Base-by-base conservation (phyloP, 2,888 invertebrate species). In the Amblyjoppa fuscipennis region DNA sequence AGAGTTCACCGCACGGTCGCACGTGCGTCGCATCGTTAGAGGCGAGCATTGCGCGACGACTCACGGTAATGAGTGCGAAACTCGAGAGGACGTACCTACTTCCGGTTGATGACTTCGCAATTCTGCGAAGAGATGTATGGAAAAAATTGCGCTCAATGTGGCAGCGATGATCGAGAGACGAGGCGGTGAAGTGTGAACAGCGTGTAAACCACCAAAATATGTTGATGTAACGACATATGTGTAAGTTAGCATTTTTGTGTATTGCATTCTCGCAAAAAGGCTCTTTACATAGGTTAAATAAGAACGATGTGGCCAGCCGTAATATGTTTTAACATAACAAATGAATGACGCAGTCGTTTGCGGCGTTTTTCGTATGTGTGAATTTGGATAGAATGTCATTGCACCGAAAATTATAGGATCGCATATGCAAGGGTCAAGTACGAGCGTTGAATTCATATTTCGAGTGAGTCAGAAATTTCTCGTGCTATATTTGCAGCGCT, bases 1-100 rank as follows among this genome's bases (percentile, higher is more conserved):
- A 66, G 49, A 34, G 78, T 71, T 68, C 79, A 74, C 71, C 79
- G 56, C 64, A 80, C 45, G 66, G 45, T 68, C 45, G 38, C 41
- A 77, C 84, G 78, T 81, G 81, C 61, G 78, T 78, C 81, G 81
- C 78, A 70, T 85, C 84, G 84, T 85, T 81, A 85, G 75, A 78
- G 78, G 74, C 53, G 84, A 81, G 78, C 70, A 20, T 31, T 64
- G 64, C 51, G 34, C 49, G 70, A 81, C 74, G 81, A 81, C 78
- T 81, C 84, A 69, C 84, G 81, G 84, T 85, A 85, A 85, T 85
- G 84, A 85, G 81, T 81, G 78, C 70, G 20, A n/a, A 70, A 78
- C 81, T 85, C 81, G 69, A 81, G 84, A 81, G 81, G 78, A 85
- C 84, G 74, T 85, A 74, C 81, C 84, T 81, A 64, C 84, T 85